Percentiles rank a stretch among this genome's conserved stretches.
Evolutionary conservation across 2,888 invertebrate genomes (phyloP).

Genomic region (Ferrisia virgata): DNA sequence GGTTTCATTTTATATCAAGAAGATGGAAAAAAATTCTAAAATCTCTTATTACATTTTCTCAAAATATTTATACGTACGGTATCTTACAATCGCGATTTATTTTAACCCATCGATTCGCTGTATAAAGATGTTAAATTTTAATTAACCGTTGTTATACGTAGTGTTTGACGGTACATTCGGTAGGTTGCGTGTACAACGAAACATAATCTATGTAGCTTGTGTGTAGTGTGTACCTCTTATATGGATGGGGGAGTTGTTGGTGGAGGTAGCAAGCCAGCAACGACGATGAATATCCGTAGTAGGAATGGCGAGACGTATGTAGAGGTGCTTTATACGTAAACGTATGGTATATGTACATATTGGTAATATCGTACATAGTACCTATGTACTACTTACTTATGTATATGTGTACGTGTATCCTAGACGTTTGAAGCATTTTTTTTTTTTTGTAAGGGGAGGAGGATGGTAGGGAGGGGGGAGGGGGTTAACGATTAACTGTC

Average conservation of each 20-base stretch:
- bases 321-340: too few species aligned
- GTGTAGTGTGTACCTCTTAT: too few species aligned
- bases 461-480: too few species aligned
- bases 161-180: background rate
- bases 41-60: background rate
- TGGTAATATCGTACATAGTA: too few species aligned
- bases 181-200: background rate
- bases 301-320: too few species aligned
- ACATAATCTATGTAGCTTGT: background rate
- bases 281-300: too few species aligned
- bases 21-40: background rate
- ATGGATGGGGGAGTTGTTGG: too few species aligned
- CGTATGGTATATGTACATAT: too few species aligned
- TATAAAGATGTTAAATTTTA: background rate
- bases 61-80: too few species aligned
- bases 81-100: background rate
- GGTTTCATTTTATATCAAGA: background rate
- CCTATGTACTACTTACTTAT: too few species aligned
- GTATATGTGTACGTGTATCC: background rate
- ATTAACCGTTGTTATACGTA: background rate
- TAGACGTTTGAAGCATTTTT: background rate
- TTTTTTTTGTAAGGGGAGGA: too few species aligned
- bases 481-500: constrained; percentile 1
- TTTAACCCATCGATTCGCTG: background rate
- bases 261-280: too few species aligned